These are phyloP conservation scores for Epirrhoe tristata DNA, from an alignment of 2,888 invertebrate species.

Conservation along the genomic window DNA sequence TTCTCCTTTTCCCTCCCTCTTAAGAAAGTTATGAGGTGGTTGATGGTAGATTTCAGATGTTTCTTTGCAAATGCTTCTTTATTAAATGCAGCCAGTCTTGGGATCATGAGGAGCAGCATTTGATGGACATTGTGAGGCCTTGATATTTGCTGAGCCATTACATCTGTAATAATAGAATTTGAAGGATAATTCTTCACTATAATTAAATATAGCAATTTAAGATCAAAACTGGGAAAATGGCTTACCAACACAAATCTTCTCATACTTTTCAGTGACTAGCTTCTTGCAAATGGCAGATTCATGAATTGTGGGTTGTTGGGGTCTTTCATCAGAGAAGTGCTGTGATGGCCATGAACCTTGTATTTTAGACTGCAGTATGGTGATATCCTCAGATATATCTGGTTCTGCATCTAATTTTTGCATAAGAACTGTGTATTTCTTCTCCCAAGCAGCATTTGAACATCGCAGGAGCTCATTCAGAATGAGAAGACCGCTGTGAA, in stretches of 20 bases:
- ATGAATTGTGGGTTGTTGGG: conserved; percentile 74
- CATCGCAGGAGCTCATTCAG: conserved; percentile 97
- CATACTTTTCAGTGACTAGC: conserved; percentile 93
- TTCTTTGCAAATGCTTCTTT: conserved; percentile 91
- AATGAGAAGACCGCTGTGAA: conserved; percentile 96
- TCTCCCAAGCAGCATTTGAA: conserved; percentile 95
- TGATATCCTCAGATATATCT: conserved; percentile 80
- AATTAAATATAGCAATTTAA: background rate
- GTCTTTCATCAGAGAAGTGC: conserved; percentile 67
- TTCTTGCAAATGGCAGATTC: conserved; percentile 95
- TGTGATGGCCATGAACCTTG: conserved; percentile 64
- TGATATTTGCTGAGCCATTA: conserved; percentile 92
- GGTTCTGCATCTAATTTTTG: conserved; percentile 83
- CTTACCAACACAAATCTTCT: conserved; percentile 88
- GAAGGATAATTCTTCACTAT: background rate
- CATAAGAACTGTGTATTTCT: conserved; percentile 90
- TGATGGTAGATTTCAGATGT: conserved; percentile 91
- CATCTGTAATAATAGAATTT: conserved; percentile 77
- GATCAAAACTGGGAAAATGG: conserved; percentile 21
- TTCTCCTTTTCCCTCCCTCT: conserved; percentile 94
- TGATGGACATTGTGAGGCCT: conserved; percentile 94
- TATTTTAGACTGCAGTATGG: conserved; percentile 81
- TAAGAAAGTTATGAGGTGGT: conserved; percentile 91
- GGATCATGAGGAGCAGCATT: conserved; percentile 93
- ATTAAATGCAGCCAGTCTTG: conserved; percentile 97